phyloP scores from a whole-genome alignment of 2,888 invertebrate genomes.

The Ormyrus pomaceus region DNA sequence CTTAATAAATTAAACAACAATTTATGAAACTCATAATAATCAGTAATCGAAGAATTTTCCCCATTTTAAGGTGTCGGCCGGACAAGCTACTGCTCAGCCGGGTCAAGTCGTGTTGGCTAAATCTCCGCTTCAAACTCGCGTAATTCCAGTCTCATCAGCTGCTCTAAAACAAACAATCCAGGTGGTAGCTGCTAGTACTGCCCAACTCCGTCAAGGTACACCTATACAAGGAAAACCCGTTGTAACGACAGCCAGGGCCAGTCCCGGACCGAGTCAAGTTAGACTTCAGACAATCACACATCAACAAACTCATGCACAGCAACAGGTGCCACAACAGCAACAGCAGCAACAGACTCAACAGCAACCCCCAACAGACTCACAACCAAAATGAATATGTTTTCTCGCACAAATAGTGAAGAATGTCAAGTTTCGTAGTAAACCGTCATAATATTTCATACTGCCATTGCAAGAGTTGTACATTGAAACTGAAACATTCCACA shows the following conservation, averaged over 20 bases:
- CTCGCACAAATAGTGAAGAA: constrained; percentile 37
- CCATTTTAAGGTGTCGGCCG: constrained; percentile 67
- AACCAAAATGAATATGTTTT: constrained; percentile 49
- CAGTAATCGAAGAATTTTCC: background rate
- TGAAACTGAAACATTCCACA: constrained; percentile 53
- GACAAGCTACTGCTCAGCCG: constrained; percentile 76
- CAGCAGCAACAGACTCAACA: constrained; percentile 54
- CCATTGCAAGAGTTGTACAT: constrained; percentile 43
- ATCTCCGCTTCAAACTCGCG: constrained; percentile 79
- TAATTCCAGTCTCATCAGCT: constrained; percentile 80
- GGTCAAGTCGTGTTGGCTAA: constrained; percentile 81
- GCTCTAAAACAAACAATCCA: constrained; percentile 80
- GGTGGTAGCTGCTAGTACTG: constrained; percentile 74
- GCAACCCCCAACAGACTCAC: constrained; percentile 54
- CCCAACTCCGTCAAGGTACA: constrained; percentile 74
- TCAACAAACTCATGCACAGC: constrained; percentile 62
- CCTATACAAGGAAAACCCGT: constrained; percentile 70
- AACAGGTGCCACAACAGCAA: constrained; percentile 65
- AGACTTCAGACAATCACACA: constrained; percentile 79
- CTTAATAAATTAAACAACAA: background rate
- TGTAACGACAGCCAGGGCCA: constrained; percentile 77
- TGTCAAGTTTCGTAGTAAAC: constrained; percentile 13
- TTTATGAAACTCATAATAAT: background rate
- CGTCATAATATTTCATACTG: constrained; percentile 19
- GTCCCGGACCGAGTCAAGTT: constrained; percentile 78